Percentiles rank a stretch among this genome's conserved stretches.
Conservation (phyloP, 2,888 invertebrate genomes). For the Agonopterix alstromeriana region DNA sequence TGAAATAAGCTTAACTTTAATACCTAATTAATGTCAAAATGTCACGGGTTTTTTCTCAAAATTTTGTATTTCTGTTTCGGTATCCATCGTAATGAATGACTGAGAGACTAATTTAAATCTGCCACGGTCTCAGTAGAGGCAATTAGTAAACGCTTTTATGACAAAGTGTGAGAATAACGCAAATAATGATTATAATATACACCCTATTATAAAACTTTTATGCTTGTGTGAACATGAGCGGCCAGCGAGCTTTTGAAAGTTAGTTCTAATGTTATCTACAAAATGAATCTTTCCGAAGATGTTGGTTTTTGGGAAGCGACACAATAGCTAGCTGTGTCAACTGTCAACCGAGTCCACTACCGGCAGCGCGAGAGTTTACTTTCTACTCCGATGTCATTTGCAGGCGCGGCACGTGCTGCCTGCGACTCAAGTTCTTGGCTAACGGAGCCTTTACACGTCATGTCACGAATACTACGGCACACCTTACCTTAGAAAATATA, state of each 20-base stretch:
- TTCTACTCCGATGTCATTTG: slow-evolving; percentile 53
- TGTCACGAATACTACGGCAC: slow-evolving; percentile 8
- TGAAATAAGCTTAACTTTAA: no score
- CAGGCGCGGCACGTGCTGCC: slow-evolving; percentile 54
- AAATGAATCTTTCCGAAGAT: slow-evolving; percentile 5
- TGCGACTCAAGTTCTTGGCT: slow-evolving; percentile 26
- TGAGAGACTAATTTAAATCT: no score
- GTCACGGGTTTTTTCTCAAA: no score
- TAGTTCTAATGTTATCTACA: slow-evolving; percentile 1
- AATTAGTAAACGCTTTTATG: slow-evolving; percentile 24
- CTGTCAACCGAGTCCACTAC: slow-evolving; percentile 20
- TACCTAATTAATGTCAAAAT: no score
- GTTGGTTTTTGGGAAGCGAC: slow-evolving; percentile 26
- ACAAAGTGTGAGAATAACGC: slow-evolving; percentile 16
- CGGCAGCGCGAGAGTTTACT: slow-evolving; percentile 50
- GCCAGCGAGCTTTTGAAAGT: not conserved
- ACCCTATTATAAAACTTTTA: not conserved
- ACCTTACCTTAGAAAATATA: no score
- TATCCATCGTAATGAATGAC: no score
- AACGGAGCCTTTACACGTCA: slow-evolving; percentile 47
- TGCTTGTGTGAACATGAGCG: not conserved
- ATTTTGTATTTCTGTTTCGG: no score
- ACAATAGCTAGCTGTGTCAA: slow-evolving; percentile 31
- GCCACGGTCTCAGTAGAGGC: not conserved
- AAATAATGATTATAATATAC: no score